These are phyloP conservation scores for Tribolium freemani DNA, from an alignment of 2,888 invertebrate species.

Conservation along the genomic window DNA sequence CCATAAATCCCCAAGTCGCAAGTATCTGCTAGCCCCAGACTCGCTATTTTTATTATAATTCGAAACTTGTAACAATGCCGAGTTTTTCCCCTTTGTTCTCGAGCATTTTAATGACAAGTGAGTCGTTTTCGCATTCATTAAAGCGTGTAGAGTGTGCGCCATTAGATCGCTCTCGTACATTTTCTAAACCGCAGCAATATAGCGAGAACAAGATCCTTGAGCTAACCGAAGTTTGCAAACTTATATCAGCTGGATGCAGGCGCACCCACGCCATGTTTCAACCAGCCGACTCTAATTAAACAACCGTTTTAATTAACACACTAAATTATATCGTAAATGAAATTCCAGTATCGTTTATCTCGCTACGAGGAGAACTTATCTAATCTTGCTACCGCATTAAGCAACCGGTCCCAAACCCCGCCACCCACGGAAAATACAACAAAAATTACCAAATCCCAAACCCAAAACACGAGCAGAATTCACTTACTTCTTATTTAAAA, in stretches of 20 bases:
- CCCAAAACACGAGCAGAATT: no score
- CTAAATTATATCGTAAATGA: conserved; percentile 69
- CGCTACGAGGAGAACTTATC: conserved; percentile 52
- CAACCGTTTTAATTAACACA: conserved; percentile 70
- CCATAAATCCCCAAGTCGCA: conserved; percentile 17
- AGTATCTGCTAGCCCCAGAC: conserved; percentile 32
- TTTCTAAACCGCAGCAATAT: conserved; percentile 58
- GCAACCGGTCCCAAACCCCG: neutral
- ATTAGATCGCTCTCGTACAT: conserved; percentile 54
- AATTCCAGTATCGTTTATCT: conserved; percentile 68
- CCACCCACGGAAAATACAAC: no score
- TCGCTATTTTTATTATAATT: conserved; percentile 26
- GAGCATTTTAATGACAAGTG: conserved; percentile 21
- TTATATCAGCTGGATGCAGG: conserved; percentile 66
- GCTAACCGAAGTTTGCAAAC: conserved; percentile 64
- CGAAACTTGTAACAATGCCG: conserved; percentile 12
- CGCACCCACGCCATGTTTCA: conserved; percentile 65
- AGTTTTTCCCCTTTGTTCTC: conserved; percentile 6
- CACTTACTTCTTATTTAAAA: no score
- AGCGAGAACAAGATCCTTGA: conserved; percentile 60
- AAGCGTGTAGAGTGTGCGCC: conserved; percentile 42
- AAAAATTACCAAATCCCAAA: no score
- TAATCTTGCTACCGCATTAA: conserved; percentile 54
- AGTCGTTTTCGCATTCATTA: conserved; percentile 36
- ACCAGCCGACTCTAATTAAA: conserved; percentile 68